Evolutionary conservation across 2,888 invertebrate species (phyloP), one percentile per base, ranked within the genome.

Genomic region (Ectropis crepuscularia): DNA sequence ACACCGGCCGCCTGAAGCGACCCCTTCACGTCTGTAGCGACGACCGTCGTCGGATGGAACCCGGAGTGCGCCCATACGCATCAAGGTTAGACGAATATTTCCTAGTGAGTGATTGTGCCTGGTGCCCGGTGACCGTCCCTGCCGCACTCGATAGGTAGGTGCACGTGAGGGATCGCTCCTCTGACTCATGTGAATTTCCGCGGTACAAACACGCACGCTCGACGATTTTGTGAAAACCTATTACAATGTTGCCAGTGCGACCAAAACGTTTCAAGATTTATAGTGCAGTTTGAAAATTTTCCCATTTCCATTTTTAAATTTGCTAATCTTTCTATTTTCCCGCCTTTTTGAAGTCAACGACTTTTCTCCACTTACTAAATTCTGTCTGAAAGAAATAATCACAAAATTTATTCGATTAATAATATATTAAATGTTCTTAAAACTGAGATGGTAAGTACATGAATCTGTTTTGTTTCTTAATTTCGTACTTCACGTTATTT

Each of bases 1-100:
- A 83, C 87, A 88, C 46, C 8, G 41, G 8, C 0, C 86, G 82
- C 85, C 87, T 86, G 88, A 86, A 88, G 86, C 89, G 83, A 89
- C 86, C 88, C 86, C 89, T 86, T 85, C 88, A 83, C 87, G 87
- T 87, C 88, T 81, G 86, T 86, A 82, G 83, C 82, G 87, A 87
- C 88, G 89, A 86, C 87, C 82, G 81, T 84, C 90, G 89, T 88
- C 92, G 90, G 88, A 92, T 92, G 92, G 92, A 90, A 90, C 91
- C 91, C 91, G 88, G 90, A 90, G 90, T 90, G 91, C 90, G 87
- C 89, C 91, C 88, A 91, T 89, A 90, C 91, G 92, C 91, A 90
- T 90, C 90, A 92, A 92, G 92, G 92, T 92, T 91, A 92, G 92
- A 88, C 85, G 88, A 88, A 89, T 88, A 89, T 89, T 89, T 89